phyloP scores from a whole-genome alignment of 2,888 invertebrate genomes.

The Dromius quadrimaculatus region DNA sequence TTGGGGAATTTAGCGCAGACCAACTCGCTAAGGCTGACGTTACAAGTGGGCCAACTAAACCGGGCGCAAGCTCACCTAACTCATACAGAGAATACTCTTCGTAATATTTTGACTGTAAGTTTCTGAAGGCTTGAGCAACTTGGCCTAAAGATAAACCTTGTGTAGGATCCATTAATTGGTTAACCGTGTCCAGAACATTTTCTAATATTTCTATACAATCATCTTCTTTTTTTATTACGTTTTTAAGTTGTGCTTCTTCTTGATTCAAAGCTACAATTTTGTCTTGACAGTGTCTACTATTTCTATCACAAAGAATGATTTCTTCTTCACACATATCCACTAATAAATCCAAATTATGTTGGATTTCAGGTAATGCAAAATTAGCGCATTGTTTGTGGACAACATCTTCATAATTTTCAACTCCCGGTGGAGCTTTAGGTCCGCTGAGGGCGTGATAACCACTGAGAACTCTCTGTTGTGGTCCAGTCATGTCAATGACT shows the following conservation, averaged over 20 bases:
- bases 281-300: conserved; percentile 82
- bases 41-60: conserved; percentile 86
- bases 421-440: conserved; percentile 69
- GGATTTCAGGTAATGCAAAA: conserved; percentile 88
- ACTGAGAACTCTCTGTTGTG: conserved; percentile 90
- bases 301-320: conserved; percentile 87
- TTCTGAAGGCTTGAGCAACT: conserved; percentile 71
- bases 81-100: conserved; percentile 88
- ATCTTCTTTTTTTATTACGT: conserved; percentile 78
- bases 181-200: conserved; percentile 76
- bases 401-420: conserved; percentile 75
- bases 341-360: conserved; percentile 91
- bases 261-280: conserved; percentile 82
- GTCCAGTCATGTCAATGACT: conserved; percentile 99
- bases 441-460: conserved; percentile 93
- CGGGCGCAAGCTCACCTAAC: conserved; percentile 84
- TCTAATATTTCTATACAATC: conserved; percentile 79
- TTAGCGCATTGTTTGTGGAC: conserved; percentile 74
- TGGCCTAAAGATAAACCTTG: conserved; percentile 72
- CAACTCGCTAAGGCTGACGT: conserved; percentile 81
- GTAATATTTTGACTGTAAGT: conserved; percentile 73
- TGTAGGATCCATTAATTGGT: conserved; percentile 69
- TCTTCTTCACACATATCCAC: conserved; percentile 96
- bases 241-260: conserved; percentile 79
- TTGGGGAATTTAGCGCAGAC: conserved; percentile 81